Base-by-base conservation (phyloP, 2,113 vertebrate species). In the Climacteris rufus region DNA sequence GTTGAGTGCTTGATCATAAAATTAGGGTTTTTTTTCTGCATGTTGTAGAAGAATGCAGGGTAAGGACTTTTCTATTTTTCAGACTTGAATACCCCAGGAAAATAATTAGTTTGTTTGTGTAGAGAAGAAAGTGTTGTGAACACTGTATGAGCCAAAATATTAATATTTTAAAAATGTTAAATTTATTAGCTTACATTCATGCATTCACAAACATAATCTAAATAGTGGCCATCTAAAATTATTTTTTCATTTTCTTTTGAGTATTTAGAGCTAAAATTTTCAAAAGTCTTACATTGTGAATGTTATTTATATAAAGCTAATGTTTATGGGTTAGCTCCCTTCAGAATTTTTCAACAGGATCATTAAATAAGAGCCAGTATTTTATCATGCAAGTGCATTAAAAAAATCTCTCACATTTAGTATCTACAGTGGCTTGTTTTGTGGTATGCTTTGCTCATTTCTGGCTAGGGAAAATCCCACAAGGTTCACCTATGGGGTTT, bases 271-370 rank as follows among this genome's bases (percentile, higher is more conserved):
- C 47, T 53, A 63, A 83, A 61, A 54, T 15, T 91, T 80, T 47
- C 3, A 19, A 6, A 92, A 84, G 27, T 50, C 13, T 56, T 40
- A 22, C 21, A 71, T 75, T 94, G 65, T 90, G 93, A 86, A 42
- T 35, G 28, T 39, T 91, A 35, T 96, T 94, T 71, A 81, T 92
- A 96, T 56, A 95, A 91, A 94, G n/a, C 72, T 94, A 44, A 80
- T 95, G 39, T 90, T 86, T 78, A 15, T 81, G 37, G 37, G 6
- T 96, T 96, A 83, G 16, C 14, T 96, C 81, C 63, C 79, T 87
- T 56, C 50, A 66, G 80, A 74, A 75, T 70, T 93, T 96, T 76
- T 30, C 63, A 68, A 45, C 45, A 72, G 40, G n/a, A 47, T 88
- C 33, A 20, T 69, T 96, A 31, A 82, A 42, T 87, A 86, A 81